Evolutionary conservation across 2,888 invertebrate genomes (phyloP), one percentile per base, ranked within the genome.

Genomic region (Panzeria rudis): DNA sequence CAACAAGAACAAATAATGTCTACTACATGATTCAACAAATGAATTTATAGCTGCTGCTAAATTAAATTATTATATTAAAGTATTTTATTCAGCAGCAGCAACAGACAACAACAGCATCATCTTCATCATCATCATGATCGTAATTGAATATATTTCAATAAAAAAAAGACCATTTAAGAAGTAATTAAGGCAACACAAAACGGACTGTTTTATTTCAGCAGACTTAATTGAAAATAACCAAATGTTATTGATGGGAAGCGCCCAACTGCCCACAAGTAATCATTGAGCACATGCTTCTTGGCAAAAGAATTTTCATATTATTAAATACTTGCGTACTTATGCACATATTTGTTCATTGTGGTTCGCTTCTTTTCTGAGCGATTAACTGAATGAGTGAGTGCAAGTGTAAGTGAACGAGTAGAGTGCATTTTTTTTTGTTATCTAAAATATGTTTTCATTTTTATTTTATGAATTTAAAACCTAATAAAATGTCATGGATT

Each of bases 401-500:
- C 38, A 38, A 13, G 11, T 20, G 15, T 23, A 2, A 68, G 20
- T 38, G 11, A 54, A 6, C 38, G 35, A 13, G 17, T 47, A n/a
- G 9, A 41, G 13, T 41, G 41, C 41, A 41, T 15, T n/a, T n/a
- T n/a, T n/a, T n/a, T n/a, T 47, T 76, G 44, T 82, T 81, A 81
- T 81, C 81, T 69, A 20, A 54, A 81, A 61, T 69, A 54, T 80
- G 35, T 54, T 47, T 78, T 62, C 3, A 20, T 25, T 52, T 76
- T 76, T 25, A 25, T 54, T 77, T 77, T 47, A 68, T 83, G 66
- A 71, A 78, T 83, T 83, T 78, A 78, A 78, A 83, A 73, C 71
- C 66, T 13, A 66, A 83, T 78, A 78, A 83, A 83, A 78, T 79
- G 38, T 56, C 41, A 69, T 73, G 78, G 29, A 54, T 66, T 66